phyloP scores from a whole-genome alignment of 23 tunicate genomes.

The Corella eumyota region DNA sequence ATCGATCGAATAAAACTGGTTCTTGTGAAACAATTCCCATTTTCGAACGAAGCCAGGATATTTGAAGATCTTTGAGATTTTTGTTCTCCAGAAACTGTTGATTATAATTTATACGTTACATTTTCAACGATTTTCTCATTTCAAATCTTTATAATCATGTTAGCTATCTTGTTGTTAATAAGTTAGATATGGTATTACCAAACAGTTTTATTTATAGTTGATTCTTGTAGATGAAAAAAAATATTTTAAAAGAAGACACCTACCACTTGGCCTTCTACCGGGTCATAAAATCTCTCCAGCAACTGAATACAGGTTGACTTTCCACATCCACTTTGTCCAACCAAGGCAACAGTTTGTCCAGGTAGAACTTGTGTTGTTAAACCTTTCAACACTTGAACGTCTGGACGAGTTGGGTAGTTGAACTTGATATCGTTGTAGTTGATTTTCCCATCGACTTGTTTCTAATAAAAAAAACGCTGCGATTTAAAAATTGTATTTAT shows the following conservation, averaged over 20 bases:
- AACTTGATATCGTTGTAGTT: constrained; percentile 52
- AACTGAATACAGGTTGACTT: constrained; percentile 93
- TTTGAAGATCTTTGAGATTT: constrained; percentile 40
- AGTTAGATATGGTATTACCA: too few species aligned
- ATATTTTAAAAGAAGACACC: too few species aligned
- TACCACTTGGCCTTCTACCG: constrained; percentile 80
- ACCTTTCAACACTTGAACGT: constrained; percentile 68
- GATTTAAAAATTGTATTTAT: too few species aligned
- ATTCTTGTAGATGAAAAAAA: too few species aligned
- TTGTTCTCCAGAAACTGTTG: constrained; percentile 33
- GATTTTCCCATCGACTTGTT: constrained; percentile 3
- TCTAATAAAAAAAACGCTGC: too few species aligned
- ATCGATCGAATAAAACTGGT: constrained; percentile 80
- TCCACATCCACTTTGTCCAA: constrained; percentile 96
- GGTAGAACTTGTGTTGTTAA: constrained; percentile 44
- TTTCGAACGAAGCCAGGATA: constrained; percentile 68
- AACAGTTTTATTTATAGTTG: too few species aligned
- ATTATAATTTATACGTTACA: too few species aligned
- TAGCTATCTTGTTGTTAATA: too few species aligned
- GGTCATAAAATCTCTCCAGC: constrained; percentile 89
- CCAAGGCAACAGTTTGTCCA: constrained; percentile 80
- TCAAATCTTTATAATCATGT: too few species aligned
- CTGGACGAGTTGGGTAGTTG: constrained; percentile 91
- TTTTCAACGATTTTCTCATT: too few species aligned
- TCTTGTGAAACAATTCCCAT: constrained; percentile 91